Conservation (phyloP, 2,113 vertebrate species). For the Sula dactylatra region DNA sequence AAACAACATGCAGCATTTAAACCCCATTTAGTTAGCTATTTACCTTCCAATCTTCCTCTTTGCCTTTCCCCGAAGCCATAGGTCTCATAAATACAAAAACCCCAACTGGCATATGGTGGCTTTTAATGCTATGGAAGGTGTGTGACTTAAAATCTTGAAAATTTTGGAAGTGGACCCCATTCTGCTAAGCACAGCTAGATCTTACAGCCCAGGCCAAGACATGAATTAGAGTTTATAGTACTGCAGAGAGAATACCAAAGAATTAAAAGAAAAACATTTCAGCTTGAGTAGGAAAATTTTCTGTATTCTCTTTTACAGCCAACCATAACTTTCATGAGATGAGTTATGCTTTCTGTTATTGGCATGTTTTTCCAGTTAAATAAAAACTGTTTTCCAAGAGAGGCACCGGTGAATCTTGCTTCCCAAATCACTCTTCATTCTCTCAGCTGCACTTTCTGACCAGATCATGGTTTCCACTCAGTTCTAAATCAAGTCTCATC, state of each 20-base stretch:
- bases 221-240: slow-evolving; percentile 24
- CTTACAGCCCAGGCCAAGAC: background rate
- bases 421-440: background rate
- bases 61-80: background rate
- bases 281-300: slow-evolving; percentile 47
- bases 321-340: slow-evolving; percentile 49
- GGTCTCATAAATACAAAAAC: background rate
- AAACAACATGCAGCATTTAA: background rate
- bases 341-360: slow-evolving; percentile 51
- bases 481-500: background rate
- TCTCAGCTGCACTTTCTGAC: background rate
- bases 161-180: background rate
- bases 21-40: background rate
- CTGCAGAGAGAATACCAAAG: slow-evolving; percentile 35
- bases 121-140: background rate
- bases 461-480: background rate
- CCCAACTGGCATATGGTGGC: background rate
- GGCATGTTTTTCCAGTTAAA: slow-evolving; percentile 48
- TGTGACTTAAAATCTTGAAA: background rate
- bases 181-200: background rate
- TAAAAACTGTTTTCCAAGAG: slow-evolving; percentile 51
- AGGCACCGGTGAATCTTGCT: slow-evolving; percentile 1
- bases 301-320: slow-evolving; percentile 61
- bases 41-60: background rate
- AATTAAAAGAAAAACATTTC: slow-evolving; percentile 67